Conservation (phyloP, 2,888 invertebrate genomes). For the Rotaria magnacalcarata region DNA sequence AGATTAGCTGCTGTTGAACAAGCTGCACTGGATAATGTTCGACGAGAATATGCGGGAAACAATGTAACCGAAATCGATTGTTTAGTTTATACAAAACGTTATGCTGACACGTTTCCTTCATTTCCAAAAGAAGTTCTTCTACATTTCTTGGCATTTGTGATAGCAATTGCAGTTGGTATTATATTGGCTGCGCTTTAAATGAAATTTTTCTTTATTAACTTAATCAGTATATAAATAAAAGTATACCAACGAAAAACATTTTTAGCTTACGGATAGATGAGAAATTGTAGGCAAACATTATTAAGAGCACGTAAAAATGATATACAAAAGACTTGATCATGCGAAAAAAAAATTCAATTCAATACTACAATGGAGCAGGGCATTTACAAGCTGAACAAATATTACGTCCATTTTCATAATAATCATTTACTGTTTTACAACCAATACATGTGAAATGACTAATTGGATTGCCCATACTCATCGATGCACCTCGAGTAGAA, state of each 20-base stretch:
- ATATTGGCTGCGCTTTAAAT: background rate
- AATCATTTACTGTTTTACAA: background rate
- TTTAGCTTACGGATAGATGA: background rate
- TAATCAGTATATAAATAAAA: background rate
- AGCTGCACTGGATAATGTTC: background rate
- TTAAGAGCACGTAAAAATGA: background rate
- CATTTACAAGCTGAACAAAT: background rate
- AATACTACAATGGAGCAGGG: background rate
- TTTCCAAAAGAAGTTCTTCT: background rate
- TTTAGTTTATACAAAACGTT: background rate
- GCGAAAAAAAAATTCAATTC: background rate
- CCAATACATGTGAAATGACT: background rate
- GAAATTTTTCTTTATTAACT: background rate
- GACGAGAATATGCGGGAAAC: background rate
- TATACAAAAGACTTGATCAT: background rate
- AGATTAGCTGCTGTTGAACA: background rate
- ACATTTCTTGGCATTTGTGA: background rate
- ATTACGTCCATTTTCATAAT: background rate
- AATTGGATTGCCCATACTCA: background rate
- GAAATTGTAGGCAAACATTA: background rate
- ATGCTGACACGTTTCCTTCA: background rate
- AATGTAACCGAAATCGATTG: background rate
- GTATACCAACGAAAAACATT: too few relatives aligned
- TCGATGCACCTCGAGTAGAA: background rate
- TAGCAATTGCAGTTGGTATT: background rate